These are phyloP conservation scores for Formica aserva DNA, from an alignment of 2,888 invertebrate genomes.

Conservation along the genomic window DNA sequence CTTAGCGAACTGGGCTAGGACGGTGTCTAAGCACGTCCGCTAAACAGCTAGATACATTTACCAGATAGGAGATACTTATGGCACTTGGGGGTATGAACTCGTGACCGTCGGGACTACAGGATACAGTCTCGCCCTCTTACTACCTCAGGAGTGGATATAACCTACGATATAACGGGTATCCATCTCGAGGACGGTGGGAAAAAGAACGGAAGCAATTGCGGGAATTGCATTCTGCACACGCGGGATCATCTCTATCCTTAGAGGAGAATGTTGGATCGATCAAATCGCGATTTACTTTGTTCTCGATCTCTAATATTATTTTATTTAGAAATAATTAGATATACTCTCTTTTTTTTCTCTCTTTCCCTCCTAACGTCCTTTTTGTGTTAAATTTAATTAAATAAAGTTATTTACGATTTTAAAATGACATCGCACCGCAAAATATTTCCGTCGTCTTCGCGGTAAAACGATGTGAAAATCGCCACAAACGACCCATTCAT, in stretches of 20 bases:
- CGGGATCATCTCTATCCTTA: constrained; percentile 8
- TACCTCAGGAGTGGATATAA: constrained; percentile 58
- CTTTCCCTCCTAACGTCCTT: neutral
- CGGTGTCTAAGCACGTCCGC: constrained; percentile 79
- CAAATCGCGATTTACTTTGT: constrained; percentile 26
- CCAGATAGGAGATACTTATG: constrained; percentile 79
- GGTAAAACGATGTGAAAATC: constrained; percentile 3
- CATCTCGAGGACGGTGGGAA: constrained; percentile 29
- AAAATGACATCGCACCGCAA: neutral
- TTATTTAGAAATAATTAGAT: neutral
- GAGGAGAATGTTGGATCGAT: constrained; percentile 28
- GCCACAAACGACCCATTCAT: constrained; percentile 5
- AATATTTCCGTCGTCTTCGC: neutral
- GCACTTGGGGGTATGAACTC: constrained; percentile 77
- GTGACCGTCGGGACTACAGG: constrained; percentile 74
- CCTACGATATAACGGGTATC: constrained; percentile 66
- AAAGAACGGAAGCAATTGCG: constrained; percentile 45
- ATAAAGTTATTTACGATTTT: neutral
- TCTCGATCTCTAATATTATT: neutral
- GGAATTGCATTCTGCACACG: constrained; percentile 48
- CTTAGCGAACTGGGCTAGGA: constrained; percentile 59
- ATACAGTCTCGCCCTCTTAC: constrained; percentile 63
- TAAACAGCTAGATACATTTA: constrained; percentile 79
- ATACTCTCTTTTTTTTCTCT: neutral
- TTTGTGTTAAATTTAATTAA: neutral